Percentiles rank a stretch among this genome's conserved stretches.
Evolutionary conservation across 1,140 invertebrate species (phyloP).

Genomic region (Drosophila persimilis): DNA sequence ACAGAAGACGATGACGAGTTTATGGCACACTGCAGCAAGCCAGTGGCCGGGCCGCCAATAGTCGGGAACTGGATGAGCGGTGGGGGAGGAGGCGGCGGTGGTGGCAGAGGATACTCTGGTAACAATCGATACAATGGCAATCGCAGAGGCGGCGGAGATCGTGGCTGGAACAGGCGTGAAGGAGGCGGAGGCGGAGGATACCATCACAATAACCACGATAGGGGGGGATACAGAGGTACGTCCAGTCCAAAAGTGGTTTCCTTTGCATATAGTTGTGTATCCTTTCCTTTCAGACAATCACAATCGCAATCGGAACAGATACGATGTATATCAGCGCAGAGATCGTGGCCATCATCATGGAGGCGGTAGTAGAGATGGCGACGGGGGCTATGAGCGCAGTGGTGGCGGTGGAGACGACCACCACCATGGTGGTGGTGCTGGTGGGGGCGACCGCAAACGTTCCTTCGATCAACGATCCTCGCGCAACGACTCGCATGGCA

Average conservation of each 20-base stretch:
- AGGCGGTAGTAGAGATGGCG: slow-evolving; percentile 14
- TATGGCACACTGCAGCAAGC: slow-evolving; percentile 78
- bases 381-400: neutral
- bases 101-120: slow-evolving; percentile 29
- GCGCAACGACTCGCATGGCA: slow-evolving; percentile 21
- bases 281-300: slow-evolving; percentile 51
- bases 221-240: slow-evolving; percentile 42
- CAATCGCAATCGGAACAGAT: slow-evolving; percentile 30
- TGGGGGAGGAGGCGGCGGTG: slow-evolving; percentile 15
- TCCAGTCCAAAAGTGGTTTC: too few relatives aligned
- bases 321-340: slow-evolving; percentile 32
- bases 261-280: neutral
- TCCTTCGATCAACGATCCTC: slow-evolving; percentile 24
- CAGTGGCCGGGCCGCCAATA: slow-evolving; percentile 83
- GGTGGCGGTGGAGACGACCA: slow-evolving; percentile 16
- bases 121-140: slow-evolving; percentile 64
- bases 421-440: slow-evolving; percentile 14
- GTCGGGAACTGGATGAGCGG: slow-evolving; percentile 84
- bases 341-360: slow-evolving; percentile 4
- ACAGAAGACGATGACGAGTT: slow-evolving; percentile 84
- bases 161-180: slow-evolving; percentile 54
- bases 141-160: slow-evolving; percentile 53
- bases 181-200: slow-evolving; percentile 21
- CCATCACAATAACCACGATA: slow-evolving; percentile 46
- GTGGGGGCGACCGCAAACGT: slow-evolving; percentile 15